Evolutionary conservation across 2,797 vertebrate species (phyloP).

Genomic region (Chaetodon trifasciatus): DNA sequence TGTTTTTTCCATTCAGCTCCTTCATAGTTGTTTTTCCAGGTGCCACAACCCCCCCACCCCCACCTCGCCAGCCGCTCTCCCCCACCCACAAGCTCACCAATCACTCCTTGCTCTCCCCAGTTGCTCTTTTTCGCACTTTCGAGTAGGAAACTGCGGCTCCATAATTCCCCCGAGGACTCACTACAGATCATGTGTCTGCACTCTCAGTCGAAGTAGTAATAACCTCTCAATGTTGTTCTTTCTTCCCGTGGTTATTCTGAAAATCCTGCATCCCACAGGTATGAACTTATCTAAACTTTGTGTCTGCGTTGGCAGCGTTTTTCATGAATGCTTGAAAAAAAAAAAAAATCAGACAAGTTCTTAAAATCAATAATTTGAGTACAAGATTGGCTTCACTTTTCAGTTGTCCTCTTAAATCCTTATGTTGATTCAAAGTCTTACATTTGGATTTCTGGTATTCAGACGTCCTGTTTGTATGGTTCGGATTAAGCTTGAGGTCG

Average conservation of each 20-base stretch:
- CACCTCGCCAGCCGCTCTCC: constrained; percentile 18
- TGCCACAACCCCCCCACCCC: constrained; percentile 35
- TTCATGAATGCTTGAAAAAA: neutral
- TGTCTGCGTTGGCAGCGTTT: neutral
- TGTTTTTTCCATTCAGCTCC: constrained; percentile 64
- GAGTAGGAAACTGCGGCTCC: constrained; percentile 47
- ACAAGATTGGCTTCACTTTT: neutral
- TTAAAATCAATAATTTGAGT: neutral
- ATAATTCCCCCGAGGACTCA: constrained; percentile 16
- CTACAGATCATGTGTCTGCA: constrained; percentile 21
- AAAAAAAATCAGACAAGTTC: neutral
- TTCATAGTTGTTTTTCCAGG: constrained; percentile 75
- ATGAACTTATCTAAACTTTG: constrained; percentile 11
- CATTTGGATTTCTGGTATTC: neutral
- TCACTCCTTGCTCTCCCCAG: constrained; percentile 25
- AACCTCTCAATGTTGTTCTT: constrained; percentile 36
- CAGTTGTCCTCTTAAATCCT: neutral
- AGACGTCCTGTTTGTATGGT: neutral
- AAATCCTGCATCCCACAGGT: constrained; percentile 26
- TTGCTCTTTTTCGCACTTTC: constrained; percentile 56
- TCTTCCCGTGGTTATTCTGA: constrained; percentile 35
- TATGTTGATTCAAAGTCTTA: neutral
- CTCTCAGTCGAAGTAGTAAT: constrained; percentile 15
- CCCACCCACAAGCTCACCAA: constrained; percentile 42
- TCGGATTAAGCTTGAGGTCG: constrained; percentile 11